Evolutionary conservation across 2,888 invertebrate species (phyloP), one percentile per base, ranked within the genome.

Genomic region (Lasioglossum villosulum): DNA sequence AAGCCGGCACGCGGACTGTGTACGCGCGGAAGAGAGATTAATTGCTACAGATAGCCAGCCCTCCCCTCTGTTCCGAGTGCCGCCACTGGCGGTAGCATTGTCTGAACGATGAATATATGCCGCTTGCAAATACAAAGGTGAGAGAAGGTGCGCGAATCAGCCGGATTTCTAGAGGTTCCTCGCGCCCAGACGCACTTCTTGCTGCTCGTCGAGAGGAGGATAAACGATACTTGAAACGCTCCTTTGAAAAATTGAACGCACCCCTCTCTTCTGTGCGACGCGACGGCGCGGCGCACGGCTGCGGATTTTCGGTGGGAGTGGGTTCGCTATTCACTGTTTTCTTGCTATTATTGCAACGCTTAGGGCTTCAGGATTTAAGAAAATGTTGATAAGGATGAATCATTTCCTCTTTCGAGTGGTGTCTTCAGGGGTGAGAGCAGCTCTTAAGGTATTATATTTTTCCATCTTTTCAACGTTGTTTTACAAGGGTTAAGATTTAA

Each of bases 41-140:
- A 86, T 86, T 84, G 71, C 86, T 77, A 73, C 79, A 70, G 86
- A 86, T 84, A 86, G 30, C 16, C 76, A 14, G 73, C 10, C 3
- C 10, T 42, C 39, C 4, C 52, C 19, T 37, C 34, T 34, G 5
- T 0, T 1, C 19, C 4, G 16, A 14, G 14, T 48, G 3, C 37
- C 16, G 37, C 34, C 66, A 34, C 66, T 34, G 59, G 59, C 59
- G 4, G 37, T 66, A 39, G 23, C 59, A 56, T 73, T 39, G 52
- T 81, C 72, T 10, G 14, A 37, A 16, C 14, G 75, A 68, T 76
- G 78, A 78, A 84, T 80, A 80, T 75, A 56, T 30, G 56, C 73
- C 30, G 48, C 42, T 52, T 30, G 45, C 73, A 73, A 48, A 45
- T 73, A 80, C 37, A 71, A 80, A 81, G 81, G 23, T 39, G 45